Evolutionary conservation across 1,140 invertebrate genomes (phyloP).

Genomic region (Panulirus ornatus): DNA sequence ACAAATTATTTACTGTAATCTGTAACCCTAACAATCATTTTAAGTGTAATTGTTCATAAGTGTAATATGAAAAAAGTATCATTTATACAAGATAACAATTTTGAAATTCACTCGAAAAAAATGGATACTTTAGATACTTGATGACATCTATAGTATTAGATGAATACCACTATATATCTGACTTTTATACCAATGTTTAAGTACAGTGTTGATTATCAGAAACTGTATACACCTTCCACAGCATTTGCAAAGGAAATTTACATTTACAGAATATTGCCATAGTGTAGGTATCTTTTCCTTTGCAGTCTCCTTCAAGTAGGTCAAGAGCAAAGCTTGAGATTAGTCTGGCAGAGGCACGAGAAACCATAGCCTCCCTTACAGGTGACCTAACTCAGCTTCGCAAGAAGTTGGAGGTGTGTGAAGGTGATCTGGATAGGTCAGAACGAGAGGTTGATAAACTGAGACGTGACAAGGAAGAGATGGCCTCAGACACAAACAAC

Average conservation of each 20-base stretch:
- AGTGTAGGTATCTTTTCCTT: slow-evolving; percentile 1
- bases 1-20: neutral
- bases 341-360: slow-evolving; percentile 45
- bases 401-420: slow-evolving; percentile 61
- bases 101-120: too few relatives aligned
- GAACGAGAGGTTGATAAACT: slow-evolving; percentile 64
- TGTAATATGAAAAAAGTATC: neutral
- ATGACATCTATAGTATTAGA: too few relatives aligned
- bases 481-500: slow-evolving; percentile 28
- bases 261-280: neutral
- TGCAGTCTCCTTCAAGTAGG: slow-evolving; percentile 50
- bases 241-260: too few relatives aligned
- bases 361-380: slow-evolving; percentile 58
- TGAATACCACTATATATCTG: too few relatives aligned
- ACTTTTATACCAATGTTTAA: too few relatives aligned
- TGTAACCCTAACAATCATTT: neutral
- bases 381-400: slow-evolving; percentile 41
- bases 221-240: too few relatives aligned
- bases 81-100: too few relatives aligned
- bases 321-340: slow-evolving; percentile 59
- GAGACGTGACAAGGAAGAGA: slow-evolving; percentile 63
- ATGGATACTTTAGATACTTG: too few relatives aligned
- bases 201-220: too few relatives aligned
- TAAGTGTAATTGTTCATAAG: neutral
- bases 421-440: slow-evolving; percentile 61